Evolutionary conservation across 1,140 invertebrate species (phyloP), one percentile per base, ranked within the genome.

Genomic region (Odontomachus brunneus): DNA sequence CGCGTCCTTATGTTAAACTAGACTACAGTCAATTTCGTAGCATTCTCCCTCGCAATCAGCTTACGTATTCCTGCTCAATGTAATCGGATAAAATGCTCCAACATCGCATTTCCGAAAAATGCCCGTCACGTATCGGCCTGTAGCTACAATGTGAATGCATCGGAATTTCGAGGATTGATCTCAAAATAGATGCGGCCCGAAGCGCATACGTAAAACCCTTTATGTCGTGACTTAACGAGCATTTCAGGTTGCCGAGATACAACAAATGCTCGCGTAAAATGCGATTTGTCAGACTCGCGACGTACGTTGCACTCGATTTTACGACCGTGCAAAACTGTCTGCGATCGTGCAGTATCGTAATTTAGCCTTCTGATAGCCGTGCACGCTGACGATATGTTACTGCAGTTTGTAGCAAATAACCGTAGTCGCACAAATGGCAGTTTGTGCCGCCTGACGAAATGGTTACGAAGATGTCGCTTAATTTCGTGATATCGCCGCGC

Each of bases 121-220:
- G 63, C 65, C 38, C 38, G 26, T 80, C 75, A 71, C 65, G 75
- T 80, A 57, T 3, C 4, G 11, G 7, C 48, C 38, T 49, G 15
- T 69, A 49, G 17, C 33, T 80, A 80, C 51, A 80, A 80, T 44
- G 53, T 69, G 75, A 69, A 80, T 71, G 51, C 75, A 59, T 71
- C 53, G 51, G 67, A 80, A 80, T 80, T 80, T 80, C 51, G 33
- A 59, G 65, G 51, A 80, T 76, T 76, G 73, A 49, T 78, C 75
- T 78, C 63, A 69, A 78, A 78, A 78, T 78, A 44, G 74, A 44
- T 55, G 75, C 26, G 44, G 75, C 44, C 17, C 22, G 49, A 69
- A 78, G 78, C 44, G 71, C 59, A 76, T 76, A 76, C 71, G 33
- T 76, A 76, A 60, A 76, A 62, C 19, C 33, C 71, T 82, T 74